Percentiles rank a stretch among this genome's conserved stretches.
Evolutionary conservation across 2,888 invertebrate genomes (phyloP).

Genomic region (Busseola fusca): DNA sequence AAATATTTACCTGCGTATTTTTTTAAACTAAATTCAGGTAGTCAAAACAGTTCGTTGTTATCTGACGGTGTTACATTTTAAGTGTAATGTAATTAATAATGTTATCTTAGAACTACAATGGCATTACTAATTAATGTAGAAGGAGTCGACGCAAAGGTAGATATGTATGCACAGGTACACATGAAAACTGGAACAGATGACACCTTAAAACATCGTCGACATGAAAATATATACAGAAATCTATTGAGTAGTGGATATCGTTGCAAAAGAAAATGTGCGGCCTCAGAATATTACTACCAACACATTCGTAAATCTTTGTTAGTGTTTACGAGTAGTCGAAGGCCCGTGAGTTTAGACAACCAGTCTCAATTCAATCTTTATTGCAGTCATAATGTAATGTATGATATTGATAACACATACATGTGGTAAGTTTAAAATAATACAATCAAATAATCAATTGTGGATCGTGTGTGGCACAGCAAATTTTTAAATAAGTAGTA

Average conservation of each 20-base stretch:
- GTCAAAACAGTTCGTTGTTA: background rate
- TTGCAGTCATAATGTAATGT: no score
- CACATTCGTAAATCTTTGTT: background rate
- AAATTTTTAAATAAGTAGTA: no score
- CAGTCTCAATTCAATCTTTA: background rate
- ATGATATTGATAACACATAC: no score
- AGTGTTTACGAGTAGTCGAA: background rate
- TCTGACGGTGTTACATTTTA: background rate
- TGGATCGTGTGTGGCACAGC: no score
- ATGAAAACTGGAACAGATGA: background rate
- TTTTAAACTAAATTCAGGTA: background rate
- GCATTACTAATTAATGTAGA: background rate
- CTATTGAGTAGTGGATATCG: background rate
- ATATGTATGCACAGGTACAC: background rate
- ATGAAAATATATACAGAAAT: background rate
- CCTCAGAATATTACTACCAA: background rate
- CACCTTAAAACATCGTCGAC: background rate
- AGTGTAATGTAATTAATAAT: constrained; percentile 14
- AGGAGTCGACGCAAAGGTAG: background rate
- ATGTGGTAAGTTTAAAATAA: no score
- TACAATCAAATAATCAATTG: no score
- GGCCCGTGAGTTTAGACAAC: background rate
- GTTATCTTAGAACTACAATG: constrained; percentile 21
- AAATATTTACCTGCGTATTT: background rate
- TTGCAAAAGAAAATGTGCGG: background rate